Conservation (phyloP, 2,113 vertebrate species). For the Phaetusa simplex region DNA sequence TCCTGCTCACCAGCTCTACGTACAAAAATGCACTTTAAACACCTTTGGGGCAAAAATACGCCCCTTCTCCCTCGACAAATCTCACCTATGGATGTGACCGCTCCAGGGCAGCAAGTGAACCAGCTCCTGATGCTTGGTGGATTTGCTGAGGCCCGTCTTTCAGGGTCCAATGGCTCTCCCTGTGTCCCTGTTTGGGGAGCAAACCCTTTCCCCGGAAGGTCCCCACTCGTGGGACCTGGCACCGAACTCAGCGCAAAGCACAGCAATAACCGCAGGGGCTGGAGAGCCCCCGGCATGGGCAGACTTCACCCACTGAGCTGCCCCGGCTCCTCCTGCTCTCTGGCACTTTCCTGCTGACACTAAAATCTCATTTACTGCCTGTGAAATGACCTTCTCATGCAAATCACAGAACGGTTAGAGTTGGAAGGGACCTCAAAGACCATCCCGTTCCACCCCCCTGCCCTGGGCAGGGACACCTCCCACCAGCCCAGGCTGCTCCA, state of each 20-base stretch:
- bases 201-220: neutral
- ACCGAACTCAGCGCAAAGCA: neutral
- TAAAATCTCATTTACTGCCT: neutral
- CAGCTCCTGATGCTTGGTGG: neutral
- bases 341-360: neutral
- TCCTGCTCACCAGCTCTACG: neutral
- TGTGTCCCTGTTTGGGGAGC: neutral
- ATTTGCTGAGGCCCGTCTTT: neutral
- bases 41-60: neutral
- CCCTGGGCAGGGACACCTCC: neutral
- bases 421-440: neutral
- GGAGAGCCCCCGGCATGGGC: neutral
- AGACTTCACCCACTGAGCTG: neutral
- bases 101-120: neutral
- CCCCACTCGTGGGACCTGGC: neutral
- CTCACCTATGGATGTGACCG: neutral
- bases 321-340: neutral
- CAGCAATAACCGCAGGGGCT: neutral
- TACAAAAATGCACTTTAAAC: neutral
- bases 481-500: neutral
- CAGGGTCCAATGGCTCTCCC: rapidly evolving
- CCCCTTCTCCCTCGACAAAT: neutral
- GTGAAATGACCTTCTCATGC: neutral
- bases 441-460: neutral
- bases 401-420: neutral